Base-by-base conservation (phyloP, 2,888 invertebrate genomes). In the Apodemia duryi region DNA sequence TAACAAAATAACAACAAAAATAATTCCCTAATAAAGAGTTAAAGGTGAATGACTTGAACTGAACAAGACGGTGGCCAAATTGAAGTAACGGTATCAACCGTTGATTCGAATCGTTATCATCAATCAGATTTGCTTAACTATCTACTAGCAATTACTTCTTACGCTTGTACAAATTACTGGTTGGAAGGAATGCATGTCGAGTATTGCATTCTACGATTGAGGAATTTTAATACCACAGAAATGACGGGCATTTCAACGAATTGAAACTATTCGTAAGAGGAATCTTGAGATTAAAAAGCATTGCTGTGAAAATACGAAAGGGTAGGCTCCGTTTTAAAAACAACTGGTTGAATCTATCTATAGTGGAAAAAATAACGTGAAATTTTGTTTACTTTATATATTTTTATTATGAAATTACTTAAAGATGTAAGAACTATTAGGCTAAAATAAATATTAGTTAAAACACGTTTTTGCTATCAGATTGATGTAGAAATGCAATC, bases 51-150 rank as follows among this genome's bases (percentile, higher is more conserved):
- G 88, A 83, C 87, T 76, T 74, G 71, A 71, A 75, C 78, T 76
- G 79, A 77, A 81, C 82, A 82, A 75, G 77, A 82, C 87, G 79
- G 87, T 88, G 89, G 87, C 85, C 85, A 88, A 89, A 88, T 86
- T 82, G 84, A 86, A 83, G 78, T 88, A 91, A 91, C 91, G 91
- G 91, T 84, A 84, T 79, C 72, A 67, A 75, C 72, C 70, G 74
- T 73, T 74, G 70, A 71, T 75, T 73, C 76, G 76, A 84, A 86
- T 88, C 80, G 85, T 90, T 86, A 91, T 89, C 91, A 86, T 90
- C 86, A 83, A 90, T 91, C 89, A 89, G 88, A 85, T 89, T 88
- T 89, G 88, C 88, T 86, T 88, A 91, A 91, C 88, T 81, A 88
- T 88, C 81, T 85, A 83, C 84, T 86, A 84, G 82, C 86, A 87